Base-by-base conservation (phyloP, 2,797 vertebrate genomes). In the Eospalax fontanierii region DNA sequence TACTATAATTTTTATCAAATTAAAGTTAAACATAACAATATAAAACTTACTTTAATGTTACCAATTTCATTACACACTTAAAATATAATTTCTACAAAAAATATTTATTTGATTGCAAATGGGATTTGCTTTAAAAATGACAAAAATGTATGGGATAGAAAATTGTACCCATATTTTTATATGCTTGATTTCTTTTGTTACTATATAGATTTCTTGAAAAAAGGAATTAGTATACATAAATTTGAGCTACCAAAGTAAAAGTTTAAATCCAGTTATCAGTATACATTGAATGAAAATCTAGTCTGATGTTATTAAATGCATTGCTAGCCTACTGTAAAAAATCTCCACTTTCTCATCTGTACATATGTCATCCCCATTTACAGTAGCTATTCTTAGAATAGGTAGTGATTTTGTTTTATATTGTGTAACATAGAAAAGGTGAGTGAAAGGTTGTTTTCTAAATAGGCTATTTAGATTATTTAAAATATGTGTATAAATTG, bases 31-130 rank as follows among this genome's bases (percentile, higher is more conserved):
- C 43, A 46, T 35, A 50, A 89, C 80, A 83, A 16, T 94, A 68
- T 78, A 5, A 93, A 74, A 28, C 14, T 70, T 86, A 21, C 50
- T 30, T 65, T 22, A 85, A 92, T 86, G 30, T 74, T 74, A 43
- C 57, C 26, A 65, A 46, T 94, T 33, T 78, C 76, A 4, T 24
- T 74, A 92, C 90, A 38, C 93, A 73, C 22, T 46, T 88, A 92
- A 22, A 80, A 95, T 86, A 18, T 91, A 10, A 86, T 89, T 73
- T 83, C 33, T 22, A 87, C 78, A 82, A 50, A 71, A 84, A 46
- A 4, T 82, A 87, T 54, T 24, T 76, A 12, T 75, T 71, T 96
- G 85, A 50, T 70, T 91, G n/a, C 2, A 82, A 74, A 10, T 28
- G 75, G 11, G 40, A 10, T 18, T 73, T 94, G 57, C 66, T 89